Evolutionary conservation across 1,140 invertebrate species (phyloP).

Genomic region (Calosoma granatense): DNA sequence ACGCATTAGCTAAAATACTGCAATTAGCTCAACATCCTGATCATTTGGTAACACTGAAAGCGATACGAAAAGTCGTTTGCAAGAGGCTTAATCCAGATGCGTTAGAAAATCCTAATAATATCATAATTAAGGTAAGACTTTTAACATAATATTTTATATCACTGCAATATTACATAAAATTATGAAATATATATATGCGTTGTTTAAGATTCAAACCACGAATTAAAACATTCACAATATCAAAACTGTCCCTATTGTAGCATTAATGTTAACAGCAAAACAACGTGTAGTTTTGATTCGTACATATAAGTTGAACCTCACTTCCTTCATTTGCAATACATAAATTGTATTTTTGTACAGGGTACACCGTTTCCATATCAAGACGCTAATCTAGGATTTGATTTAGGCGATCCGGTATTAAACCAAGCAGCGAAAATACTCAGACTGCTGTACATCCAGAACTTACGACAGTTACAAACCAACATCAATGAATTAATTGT

Average conservation of each 20-base stretch:
- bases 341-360: slow-evolving; percentile 29
- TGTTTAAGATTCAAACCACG: no score
- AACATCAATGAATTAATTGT: slow-evolving; percentile 92
- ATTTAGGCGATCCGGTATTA: slow-evolving; percentile 55
- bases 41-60: slow-evolving; percentile 66
- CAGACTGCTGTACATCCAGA: slow-evolving; percentile 81
- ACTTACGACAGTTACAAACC: slow-evolving; percentile 84
- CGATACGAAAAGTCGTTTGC: slow-evolving; percentile 56
- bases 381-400: slow-evolving; percentile 56
- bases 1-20: slow-evolving; percentile 63
- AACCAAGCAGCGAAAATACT: slow-evolving; percentile 76
- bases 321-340: slow-evolving; percentile 10
- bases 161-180: no score
- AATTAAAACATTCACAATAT: no score
- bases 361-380: slow-evolving; percentile 58
- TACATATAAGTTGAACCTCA: slow-evolving; percentile 9
- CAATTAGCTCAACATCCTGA: slow-evolving; percentile 73
- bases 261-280: no score
- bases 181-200: no score
- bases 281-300: no score
- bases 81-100: slow-evolving; percentile 54
- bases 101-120: slow-evolving; percentile 47
- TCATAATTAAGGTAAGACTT: slow-evolving; percentile 26
- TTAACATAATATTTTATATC: no score
- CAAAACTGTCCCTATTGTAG: no score